Percentiles rank a stretch among this genome's conserved stretches.
phyloP scores from a whole-genome alignment of 2,888 invertebrate genomes.

The Phalera bucephala region DNA sequence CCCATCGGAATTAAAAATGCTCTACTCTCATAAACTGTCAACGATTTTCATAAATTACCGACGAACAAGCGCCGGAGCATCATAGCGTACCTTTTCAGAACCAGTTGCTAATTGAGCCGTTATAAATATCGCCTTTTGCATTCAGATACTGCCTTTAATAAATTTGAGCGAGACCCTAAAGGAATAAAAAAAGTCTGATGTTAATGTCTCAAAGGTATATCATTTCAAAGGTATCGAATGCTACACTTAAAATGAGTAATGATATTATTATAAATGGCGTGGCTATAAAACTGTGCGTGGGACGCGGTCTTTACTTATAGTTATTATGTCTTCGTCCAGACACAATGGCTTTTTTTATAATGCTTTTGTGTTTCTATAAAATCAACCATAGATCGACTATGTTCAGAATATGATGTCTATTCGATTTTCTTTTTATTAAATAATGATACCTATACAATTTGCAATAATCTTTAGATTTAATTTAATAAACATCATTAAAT shows the following conservation, averaged over 20 bases:
- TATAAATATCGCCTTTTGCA: conserved; percentile 47
- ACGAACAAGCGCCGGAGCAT: conserved; percentile 36
- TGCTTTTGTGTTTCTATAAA: conserved; percentile 22
- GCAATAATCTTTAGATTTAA: no score
- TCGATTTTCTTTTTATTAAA: no score
- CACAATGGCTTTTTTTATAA: conserved; percentile 34
- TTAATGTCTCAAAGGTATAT: conserved; percentile 39
- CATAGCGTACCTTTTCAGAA: conserved; percentile 33
- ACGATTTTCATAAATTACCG: conserved; percentile 56
- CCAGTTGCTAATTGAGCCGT: conserved; percentile 57
- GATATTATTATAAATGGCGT: conserved; percentile 46
- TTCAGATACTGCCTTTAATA: conserved; percentile 39
- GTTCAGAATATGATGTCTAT: no score
- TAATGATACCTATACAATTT: no score
- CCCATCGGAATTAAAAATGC: neutral
- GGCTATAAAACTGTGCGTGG: conserved; percentile 43
- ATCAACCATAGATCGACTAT: no score
- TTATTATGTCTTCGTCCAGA: conserved; percentile 12
- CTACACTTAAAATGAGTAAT: conserved; percentile 59
- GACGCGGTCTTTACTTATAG: conserved; percentile 21
- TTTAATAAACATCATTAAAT: no score
- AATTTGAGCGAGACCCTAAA: conserved; percentile 24
- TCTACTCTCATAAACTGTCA: conserved; percentile 41
- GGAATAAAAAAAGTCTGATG: conserved; percentile 26
- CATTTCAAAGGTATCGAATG: conserved; percentile 52